Base-by-base conservation (phyloP, 2,797 vertebrate species). In the Ceyx erithaca region DNA sequence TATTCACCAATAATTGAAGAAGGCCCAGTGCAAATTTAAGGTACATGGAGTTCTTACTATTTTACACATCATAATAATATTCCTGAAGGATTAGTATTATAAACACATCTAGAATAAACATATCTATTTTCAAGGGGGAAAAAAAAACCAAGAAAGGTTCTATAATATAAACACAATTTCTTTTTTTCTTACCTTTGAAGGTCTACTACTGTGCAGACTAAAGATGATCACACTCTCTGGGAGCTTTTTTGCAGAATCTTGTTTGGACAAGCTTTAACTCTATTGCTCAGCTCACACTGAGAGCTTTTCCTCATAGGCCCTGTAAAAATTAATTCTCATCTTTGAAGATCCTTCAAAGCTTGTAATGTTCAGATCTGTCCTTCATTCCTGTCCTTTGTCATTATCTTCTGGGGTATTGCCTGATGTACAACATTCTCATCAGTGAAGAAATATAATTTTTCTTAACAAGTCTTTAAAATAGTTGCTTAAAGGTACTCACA, bases 311-410 rank as follows among this genome's bases (percentile, higher is more conserved):
- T 90, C 45, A 75, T 7, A 88, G 51, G 9, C 21, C 4, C 14
- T 23, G 54, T 71, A 79, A 84, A 93, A 94, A 76, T 43, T 69
- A 2, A 6, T 83, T 75, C n/a, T 70, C 16, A 43, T 66, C 54
- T 93, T 86, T 81, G 90, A 88, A 92, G 57, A 73, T 49, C 20
- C 26, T 92, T 94, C 80, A 89, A 87, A 89, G 57, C 16, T 67
- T 49, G 28, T 26, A 45, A 18, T 82, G 13, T 67, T 92, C 48
- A 45, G 7, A 80, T 87, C 26, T 89, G n/a, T 31, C 28, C 4
- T 14, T 85, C n/a, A 37, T 55, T 90, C 16, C 45, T 79, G 6
- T 28, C 8, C 22, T 61, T 26, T 89, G 6, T 69, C 75, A 57
- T 88, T 85, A 76, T 72, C 19, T 86, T 80, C 37, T 72, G 13